Conservation (phyloP, 2,888 invertebrate genomes). For the Conops quadrifasciatus region DNA sequence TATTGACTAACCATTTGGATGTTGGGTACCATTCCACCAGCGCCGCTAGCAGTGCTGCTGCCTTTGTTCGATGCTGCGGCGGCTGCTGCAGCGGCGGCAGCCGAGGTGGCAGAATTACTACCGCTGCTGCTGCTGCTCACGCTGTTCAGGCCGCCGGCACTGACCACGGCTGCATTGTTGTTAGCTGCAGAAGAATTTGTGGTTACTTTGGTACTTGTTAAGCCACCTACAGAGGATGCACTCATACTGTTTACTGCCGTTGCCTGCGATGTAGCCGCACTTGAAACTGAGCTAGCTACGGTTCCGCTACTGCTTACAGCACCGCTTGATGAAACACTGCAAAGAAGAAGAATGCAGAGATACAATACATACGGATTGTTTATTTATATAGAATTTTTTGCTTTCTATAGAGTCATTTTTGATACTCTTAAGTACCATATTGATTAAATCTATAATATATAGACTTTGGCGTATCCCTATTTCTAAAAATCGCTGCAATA, state of each 20-base stretch:
- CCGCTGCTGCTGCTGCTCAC: constrained; percentile 49
- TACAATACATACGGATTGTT: background rate
- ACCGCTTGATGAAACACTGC: constrained; percentile 61
- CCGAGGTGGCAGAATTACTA: constrained; percentile 43
- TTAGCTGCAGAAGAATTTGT: constrained; percentile 48
- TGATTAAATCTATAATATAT: constrained; percentile 3
- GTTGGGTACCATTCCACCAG: constrained; percentile 64
- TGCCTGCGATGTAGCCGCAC: constrained; percentile 51
- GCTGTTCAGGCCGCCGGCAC: constrained; percentile 47
- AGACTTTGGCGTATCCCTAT: constrained; percentile 7
- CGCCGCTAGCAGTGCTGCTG: constrained; percentile 52
- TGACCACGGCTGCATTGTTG: constrained; percentile 47
- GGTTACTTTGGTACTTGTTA: constrained; percentile 50
- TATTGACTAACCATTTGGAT: constrained; percentile 76
- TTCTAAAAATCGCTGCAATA: constrained; percentile 7
- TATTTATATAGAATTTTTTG: background rate
- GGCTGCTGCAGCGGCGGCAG: constrained; percentile 35
- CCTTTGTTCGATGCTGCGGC: constrained; percentile 40
- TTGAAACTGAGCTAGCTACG: constrained; percentile 57
- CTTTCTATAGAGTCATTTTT: background rate
- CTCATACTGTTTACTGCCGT: constrained; percentile 61
- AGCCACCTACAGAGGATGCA: constrained; percentile 54
- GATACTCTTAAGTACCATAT: background rate
- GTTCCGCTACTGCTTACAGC: constrained; percentile 60
- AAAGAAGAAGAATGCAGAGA: constrained; percentile 37